Percentiles rank a stretch among this genome's conserved stretches.
Conservation (phyloP, 2,888 invertebrate species). For the Spilarctia lutea region DNA sequence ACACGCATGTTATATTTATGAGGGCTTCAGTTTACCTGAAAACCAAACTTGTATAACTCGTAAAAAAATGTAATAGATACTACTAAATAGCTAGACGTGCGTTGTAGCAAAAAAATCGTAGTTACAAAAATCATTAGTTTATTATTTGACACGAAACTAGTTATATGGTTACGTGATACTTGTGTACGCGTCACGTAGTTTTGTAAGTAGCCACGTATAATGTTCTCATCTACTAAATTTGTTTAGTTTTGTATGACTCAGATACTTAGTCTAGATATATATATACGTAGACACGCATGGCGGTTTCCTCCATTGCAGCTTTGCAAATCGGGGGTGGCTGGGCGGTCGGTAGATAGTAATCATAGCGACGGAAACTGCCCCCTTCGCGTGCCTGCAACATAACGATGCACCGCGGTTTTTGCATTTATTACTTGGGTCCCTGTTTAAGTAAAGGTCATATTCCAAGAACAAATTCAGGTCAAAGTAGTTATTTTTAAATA, state of each 20-base stretch:
- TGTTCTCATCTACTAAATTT: constrained; percentile 23
- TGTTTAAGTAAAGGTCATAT: constrained; percentile 61
- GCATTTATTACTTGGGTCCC: constrained; percentile 53
- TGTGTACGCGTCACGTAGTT: too few relatives aligned
- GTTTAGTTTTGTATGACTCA: constrained; percentile 43
- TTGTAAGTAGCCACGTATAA: neutral
- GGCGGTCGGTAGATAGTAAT: constrained; percentile 58
- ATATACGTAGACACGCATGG: constrained; percentile 52
- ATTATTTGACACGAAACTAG: too few relatives aligned
- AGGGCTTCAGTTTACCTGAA: too few relatives aligned
- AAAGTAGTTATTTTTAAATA: too few relatives aligned
- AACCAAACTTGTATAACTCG: neutral
- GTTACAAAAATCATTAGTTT: neutral
- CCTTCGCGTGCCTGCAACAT: constrained; percentile 65
- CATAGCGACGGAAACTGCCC: constrained; percentile 56
- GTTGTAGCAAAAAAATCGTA: neutral
- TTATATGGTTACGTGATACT: neutral
- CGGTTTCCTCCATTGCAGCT: constrained; percentile 30
- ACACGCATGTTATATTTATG: neutral
- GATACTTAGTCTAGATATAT: constrained; percentile 37
- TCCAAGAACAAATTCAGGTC: constrained; percentile 50
- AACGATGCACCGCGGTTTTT: constrained; percentile 57
- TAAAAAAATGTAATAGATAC: neutral
- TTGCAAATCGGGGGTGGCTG: constrained; percentile 35
- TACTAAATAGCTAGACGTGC: neutral